Percentiles rank a stretch among this genome's conserved stretches.
Evolutionary conservation across 1,140 invertebrate genomes (phyloP).

Genomic region (Eriosoma lanigerum): DNA sequence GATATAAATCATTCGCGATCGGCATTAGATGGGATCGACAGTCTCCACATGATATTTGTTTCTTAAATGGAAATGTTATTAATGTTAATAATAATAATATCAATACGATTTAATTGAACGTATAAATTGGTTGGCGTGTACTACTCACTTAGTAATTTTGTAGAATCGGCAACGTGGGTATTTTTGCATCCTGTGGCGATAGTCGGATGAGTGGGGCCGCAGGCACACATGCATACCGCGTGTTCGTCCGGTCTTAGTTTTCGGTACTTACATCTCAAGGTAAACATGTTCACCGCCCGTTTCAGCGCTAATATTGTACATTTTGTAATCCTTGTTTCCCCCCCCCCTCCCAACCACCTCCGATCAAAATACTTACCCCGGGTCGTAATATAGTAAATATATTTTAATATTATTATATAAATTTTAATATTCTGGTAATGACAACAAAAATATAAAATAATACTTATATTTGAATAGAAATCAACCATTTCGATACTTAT

Average conservation of each 20-base stretch:
- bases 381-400: too few relatives aligned
- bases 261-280: constrained; percentile 40
- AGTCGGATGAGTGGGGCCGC: too few relatives aligned
- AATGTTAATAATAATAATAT: not conserved
- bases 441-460: too few relatives aligned
- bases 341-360: not conserved
- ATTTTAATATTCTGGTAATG: too few relatives aligned
- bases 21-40: too few relatives aligned
- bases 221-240: constrained; percentile 12
- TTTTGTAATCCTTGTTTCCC: not conserved
- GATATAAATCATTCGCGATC: too few relatives aligned
- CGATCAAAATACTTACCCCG: too few relatives aligned
- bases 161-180: constrained; percentile 48
- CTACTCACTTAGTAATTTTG: not conserved
- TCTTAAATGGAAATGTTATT: too few relatives aligned
- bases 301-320: not conserved
- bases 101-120: not conserved
- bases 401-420: too few relatives aligned
- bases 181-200: not conserved
- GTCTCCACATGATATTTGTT: too few relatives aligned
- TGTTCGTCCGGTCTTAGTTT: constrained; percentile 17
- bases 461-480: too few relatives aligned
- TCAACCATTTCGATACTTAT: too few relatives aligned
- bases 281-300: constrained; percentile 18
- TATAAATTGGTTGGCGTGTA: not conserved